Base-by-base conservation (phyloP, 2,113 vertebrate species). In the Aythya baeri region DNA sequence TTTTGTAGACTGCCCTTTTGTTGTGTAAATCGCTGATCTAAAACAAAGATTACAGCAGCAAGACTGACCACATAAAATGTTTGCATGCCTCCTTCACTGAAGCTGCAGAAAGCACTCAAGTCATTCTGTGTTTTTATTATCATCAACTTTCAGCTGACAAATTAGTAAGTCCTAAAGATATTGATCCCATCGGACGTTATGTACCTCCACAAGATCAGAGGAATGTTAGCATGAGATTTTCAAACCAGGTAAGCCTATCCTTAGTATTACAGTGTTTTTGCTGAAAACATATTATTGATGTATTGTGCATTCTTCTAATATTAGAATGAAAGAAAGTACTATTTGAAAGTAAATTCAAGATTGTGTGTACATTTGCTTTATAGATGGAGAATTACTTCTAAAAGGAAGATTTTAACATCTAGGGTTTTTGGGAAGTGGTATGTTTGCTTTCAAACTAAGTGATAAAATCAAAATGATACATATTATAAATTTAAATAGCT, bases 181-280 rank as follows among this genome's bases (percentile, higher is more conserved):
- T 99, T 1, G 99, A 99, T 96, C 99, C 99, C 23, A 58, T 99
- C 12, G 98, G 98, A 43, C 99, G 99, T 36, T 99, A 99, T 2
- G 75, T 99, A 3, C 96, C 99, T 13, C 96, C 96, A 13, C 96
- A 99, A 93, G 98, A 99, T 82, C 99, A 99, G 86, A 98, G 99
- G 61, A 99, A 99, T 2, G 98, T 99, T 95, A 99, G 99, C 97
- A 99, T 99, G 99, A 97, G 99, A 71, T 99, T 99, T 97, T 99
- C 99, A 44, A 99, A 99, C 93, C 99, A 99, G 99, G 99, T 99
- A 88, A 96, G 93, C 32, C 8, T 7, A 23, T 49, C 11, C 31
- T 85, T 29, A 27, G 3, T 15, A 3, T 91, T 32, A 9, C 74
- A 66, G 1, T 59, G 13, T 31, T 58, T 65, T 5, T 20, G 36